A percentile compares a stretch with the other conserved stretches of the same genome.
These are phyloP conservation scores for Aegithalos caudatus DNA, from an alignment of 2,113 vertebrate genomes.

Conservation along the genomic window DNA sequence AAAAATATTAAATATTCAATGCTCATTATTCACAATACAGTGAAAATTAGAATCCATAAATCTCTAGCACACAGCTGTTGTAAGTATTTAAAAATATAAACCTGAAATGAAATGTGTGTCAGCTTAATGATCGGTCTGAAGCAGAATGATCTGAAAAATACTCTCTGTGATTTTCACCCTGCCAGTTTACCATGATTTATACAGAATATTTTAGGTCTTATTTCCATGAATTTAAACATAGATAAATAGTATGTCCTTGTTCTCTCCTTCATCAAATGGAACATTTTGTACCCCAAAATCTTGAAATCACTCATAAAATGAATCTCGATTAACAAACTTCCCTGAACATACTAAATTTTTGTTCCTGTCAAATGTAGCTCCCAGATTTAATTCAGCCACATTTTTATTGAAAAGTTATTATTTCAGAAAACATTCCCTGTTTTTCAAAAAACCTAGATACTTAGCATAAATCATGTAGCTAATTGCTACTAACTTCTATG, in stretches of 20 bases:
- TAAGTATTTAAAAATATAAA: slow-evolving; percentile 61
- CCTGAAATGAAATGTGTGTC: slow-evolving; percentile 45
- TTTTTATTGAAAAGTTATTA: background rate
- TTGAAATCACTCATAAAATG: slow-evolving; percentile 18
- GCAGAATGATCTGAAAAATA: slow-evolving; percentile 41
- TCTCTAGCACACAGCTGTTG: background rate
- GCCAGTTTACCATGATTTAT: slow-evolving; percentile 52
- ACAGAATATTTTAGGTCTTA: slow-evolving; percentile 24
- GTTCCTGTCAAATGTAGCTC: background rate
- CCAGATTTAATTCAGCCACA: background rate
- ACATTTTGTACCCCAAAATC: background rate
- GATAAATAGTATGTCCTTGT: slow-evolving; percentile 50
- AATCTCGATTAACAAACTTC: slow-evolving; percentile 1
- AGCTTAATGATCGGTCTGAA: slow-evolving; percentile 17
- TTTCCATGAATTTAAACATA: slow-evolving; percentile 31
- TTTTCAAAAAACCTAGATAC: background rate
- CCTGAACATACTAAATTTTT: background rate
- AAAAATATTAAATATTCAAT: slow-evolving; percentile 42
- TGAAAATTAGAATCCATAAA: slow-evolving; percentile 46
- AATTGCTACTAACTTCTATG: background rate
- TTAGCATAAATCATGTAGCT: background rate
- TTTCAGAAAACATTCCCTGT: background rate
- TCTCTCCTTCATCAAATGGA: slow-evolving; percentile 47
- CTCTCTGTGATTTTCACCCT: slow-evolving; percentile 8
- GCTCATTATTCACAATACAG: slow-evolving; percentile 11